phyloP scores from a whole-genome alignment of 2,113 vertebrate species.

The Rhynchomys soricoides region DNA sequence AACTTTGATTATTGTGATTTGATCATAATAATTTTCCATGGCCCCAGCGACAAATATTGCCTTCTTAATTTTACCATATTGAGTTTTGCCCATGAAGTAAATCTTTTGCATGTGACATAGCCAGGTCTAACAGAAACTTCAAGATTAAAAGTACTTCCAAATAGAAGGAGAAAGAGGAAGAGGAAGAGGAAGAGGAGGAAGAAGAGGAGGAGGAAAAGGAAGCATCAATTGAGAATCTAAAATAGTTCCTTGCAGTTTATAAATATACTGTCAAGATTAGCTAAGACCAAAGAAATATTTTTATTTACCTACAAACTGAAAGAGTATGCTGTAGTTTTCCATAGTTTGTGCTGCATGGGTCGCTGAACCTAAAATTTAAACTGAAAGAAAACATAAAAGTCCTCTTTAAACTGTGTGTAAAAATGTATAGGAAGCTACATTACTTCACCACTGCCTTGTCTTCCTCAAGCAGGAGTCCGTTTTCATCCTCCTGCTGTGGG shows the following conservation, averaged over 20 bases:
- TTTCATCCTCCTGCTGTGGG: background rate
- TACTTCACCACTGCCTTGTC: background rate
- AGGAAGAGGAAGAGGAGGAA: background rate
- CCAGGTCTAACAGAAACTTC: constrained; percentile 41
- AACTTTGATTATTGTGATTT: constrained; percentile 45
- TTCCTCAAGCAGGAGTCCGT: background rate
- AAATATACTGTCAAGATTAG: background rate
- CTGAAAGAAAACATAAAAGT: background rate
- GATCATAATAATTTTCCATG: background rate
- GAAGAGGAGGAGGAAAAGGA: background rate
- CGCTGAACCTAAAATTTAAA: constrained; percentile 38
- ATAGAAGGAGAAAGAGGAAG: background rate
- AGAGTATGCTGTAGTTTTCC: constrained; percentile 9
- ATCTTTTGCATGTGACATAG: background rate
- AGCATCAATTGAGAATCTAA: background rate
- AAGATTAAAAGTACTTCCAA: background rate
- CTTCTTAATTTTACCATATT: background rate
- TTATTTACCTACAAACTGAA: constrained; percentile 49
- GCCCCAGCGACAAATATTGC: constrained; percentile 12
- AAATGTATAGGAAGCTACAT: background rate
- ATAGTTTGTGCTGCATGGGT: background rate
- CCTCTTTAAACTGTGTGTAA: background rate
- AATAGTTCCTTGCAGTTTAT: background rate
- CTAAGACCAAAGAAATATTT: background rate
- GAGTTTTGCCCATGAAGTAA: background rate